These are phyloP conservation scores for Diorhabda carinulata DNA, from an alignment of 1,140 invertebrate species.

Conservation along the genomic window DNA sequence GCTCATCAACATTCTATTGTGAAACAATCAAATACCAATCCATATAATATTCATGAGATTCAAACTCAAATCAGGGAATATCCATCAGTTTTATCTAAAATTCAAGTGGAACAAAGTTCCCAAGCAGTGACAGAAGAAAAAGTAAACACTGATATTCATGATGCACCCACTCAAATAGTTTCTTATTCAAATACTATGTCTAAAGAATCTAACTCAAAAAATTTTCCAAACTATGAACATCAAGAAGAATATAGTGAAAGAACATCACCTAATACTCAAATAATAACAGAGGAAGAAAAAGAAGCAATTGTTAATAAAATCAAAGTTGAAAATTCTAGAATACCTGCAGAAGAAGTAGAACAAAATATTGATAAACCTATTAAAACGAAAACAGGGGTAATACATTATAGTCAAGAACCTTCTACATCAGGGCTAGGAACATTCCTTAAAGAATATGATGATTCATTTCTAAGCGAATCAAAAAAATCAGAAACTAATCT, in stretches of 20 bases:
- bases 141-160: constrained; percentile 11
- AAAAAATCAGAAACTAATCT: background rate
- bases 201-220: background rate
- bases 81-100: background rate
- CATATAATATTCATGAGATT: constrained; percentile 13
- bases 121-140: background rate
- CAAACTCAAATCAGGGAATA: constrained; percentile 21
- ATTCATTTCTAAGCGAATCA: background rate
- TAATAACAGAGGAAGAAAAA: constrained; percentile 6
- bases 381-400: background rate
- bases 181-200: background rate
- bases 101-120: background rate
- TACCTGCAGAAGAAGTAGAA: background rate
- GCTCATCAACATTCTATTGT: background rate
- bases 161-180: constrained; percentile 20
- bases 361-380: background rate
- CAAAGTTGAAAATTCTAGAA: background rate
- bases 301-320: background rate
- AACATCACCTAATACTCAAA: background rate
- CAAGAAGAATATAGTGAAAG: background rate
- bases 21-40: constrained; percentile 4
- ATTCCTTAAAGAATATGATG: background rate
- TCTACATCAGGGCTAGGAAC: constrained; percentile 8
- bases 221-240: background rate
- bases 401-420: constrained; percentile 9